phyloP scores from a whole-genome alignment of 2,888 invertebrate genomes.

The Creontiades dilutus region DNA sequence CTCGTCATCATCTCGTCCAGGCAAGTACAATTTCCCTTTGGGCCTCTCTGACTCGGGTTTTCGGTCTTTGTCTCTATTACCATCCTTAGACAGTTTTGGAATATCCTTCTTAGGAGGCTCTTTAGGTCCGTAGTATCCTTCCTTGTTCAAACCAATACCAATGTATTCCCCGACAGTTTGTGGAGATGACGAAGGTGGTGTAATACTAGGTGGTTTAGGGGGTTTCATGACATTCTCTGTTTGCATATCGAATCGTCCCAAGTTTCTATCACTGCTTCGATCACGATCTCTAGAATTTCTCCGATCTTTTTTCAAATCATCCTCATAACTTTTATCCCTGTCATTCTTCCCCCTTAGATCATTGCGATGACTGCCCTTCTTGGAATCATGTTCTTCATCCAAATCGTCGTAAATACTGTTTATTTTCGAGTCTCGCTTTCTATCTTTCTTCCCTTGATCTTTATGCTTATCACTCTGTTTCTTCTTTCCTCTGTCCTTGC shows the following conservation, averaged over 20 bases:
- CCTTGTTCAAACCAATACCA: neutral
- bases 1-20: constrained; percentile 60
- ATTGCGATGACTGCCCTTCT: neutral
- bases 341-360: neutral
- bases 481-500: constrained; percentile 67
- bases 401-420: neutral
- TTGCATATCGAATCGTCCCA: neutral
- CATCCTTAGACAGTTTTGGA: neutral
- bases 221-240: neutral
- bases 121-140: constrained; percentile 51
- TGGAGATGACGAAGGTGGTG: neutral
- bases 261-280: neutral
- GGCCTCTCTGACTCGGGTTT: neutral
- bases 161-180: neutral
- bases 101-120: constrained; percentile 57
- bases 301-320: neutral
- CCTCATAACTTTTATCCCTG: neutral
- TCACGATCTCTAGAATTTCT: neutral
- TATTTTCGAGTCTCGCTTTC: neutral
- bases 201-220: neutral
- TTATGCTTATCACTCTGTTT: neutral
- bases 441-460: neutral
- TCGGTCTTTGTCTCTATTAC: neutral
- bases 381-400: neutral
- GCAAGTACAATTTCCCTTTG: constrained; percentile 59